A percentile compares a stretch with the other conserved stretches of the same genome.
Conservation (phyloP, 2,797 vertebrate species). For the Pagetopsis macropterus region DNA sequence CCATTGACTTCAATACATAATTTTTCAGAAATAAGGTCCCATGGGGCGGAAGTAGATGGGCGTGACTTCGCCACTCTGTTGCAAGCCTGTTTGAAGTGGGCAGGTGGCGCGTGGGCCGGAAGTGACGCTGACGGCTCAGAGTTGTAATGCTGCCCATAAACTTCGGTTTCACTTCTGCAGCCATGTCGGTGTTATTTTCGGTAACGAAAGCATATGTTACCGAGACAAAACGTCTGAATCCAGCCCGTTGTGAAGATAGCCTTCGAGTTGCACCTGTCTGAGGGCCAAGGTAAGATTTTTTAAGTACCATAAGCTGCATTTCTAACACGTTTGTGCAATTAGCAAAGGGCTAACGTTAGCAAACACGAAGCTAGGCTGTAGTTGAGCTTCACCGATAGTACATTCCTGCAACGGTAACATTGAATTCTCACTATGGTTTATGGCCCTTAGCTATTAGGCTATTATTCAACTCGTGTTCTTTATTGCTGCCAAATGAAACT, state of each 20-base stretch:
- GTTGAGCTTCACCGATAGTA: neutral
- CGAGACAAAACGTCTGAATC: neutral
- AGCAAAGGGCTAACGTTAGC: constrained; percentile 64
- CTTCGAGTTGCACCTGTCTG: neutral
- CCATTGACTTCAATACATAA: no score
- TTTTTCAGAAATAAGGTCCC: no score
- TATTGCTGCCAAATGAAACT: no score
- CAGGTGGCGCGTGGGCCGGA: constrained; percentile 22
- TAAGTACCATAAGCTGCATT: neutral
- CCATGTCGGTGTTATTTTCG: constrained; percentile 23
- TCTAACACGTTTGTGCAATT: constrained; percentile 24
- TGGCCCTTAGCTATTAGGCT: fast-evolving
- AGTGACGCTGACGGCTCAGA: constrained; percentile 12
- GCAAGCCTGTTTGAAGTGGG: no score
- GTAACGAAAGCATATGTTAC: neutral
- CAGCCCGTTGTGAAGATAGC: fast-evolving
- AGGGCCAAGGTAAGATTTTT: constrained; percentile 15
- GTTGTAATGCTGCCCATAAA: constrained; percentile 40
- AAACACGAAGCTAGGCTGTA: constrained; percentile 31
- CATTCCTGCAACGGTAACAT: no score
- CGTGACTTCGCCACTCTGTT: no score
- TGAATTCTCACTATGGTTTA: neutral
- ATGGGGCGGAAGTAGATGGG: no score
- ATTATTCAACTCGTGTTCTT: neutral
- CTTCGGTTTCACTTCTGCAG: constrained; percentile 54